Evolutionary conservation across 2,888 invertebrate species (phyloP).

Genomic region (Yponomeuta plumbellus): DNA sequence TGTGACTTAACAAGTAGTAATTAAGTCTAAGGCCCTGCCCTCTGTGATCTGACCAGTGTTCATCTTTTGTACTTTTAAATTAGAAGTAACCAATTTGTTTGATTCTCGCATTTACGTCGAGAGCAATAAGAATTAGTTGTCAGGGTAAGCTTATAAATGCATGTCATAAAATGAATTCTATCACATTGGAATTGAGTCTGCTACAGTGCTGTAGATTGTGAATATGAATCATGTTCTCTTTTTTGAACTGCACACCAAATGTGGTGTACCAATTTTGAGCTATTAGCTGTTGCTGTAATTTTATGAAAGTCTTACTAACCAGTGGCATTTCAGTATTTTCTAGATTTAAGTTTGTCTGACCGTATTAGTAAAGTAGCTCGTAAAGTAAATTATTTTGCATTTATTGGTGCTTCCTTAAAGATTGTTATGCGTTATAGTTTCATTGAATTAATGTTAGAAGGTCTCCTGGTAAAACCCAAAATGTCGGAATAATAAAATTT

Average conservation of each 20-base stretch:
- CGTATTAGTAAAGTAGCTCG: not conserved
- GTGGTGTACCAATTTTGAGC: not conserved
- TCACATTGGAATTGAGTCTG: too few relatives aligned
- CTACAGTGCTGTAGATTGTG: too few relatives aligned
- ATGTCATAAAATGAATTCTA: too few relatives aligned
- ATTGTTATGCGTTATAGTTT: not conserved
- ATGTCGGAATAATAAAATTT: not conserved
- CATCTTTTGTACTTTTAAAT: not conserved
- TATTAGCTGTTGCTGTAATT: not conserved
- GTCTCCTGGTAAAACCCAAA: not conserved
- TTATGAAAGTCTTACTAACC: not conserved
- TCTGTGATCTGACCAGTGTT: not conserved
- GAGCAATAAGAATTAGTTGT: too few relatives aligned
- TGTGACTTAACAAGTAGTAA: slow-evolving; percentile 1
- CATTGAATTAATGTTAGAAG: not conserved
- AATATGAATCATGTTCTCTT: too few relatives aligned
- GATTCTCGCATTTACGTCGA: too few relatives aligned
- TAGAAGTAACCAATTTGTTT: too few relatives aligned
- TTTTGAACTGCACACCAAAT: not conserved
- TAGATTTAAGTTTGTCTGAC: not conserved
- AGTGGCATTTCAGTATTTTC: not conserved
- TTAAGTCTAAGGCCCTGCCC: not conserved
- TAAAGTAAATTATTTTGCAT: not conserved
- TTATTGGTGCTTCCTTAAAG: not conserved
- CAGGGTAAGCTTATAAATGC: too few relatives aligned